Evolutionary conservation across 2,113 vertebrate species (phyloP).

Genomic region (Equus przewalskii): DNA sequence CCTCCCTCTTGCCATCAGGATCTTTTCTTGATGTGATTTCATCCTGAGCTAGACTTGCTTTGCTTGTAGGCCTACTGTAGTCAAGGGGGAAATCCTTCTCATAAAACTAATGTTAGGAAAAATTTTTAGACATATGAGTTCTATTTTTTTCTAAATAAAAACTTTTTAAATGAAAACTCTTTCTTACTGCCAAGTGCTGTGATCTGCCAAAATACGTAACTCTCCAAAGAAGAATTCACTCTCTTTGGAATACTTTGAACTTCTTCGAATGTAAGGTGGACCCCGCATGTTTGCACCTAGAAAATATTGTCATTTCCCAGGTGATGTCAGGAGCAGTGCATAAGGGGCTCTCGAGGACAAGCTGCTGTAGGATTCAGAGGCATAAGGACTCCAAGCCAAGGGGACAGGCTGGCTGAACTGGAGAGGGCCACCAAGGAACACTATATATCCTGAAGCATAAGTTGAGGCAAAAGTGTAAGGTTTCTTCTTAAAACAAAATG

Average conservation of each 20-base stretch:
- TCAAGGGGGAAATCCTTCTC: background rate
- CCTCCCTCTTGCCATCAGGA: background rate
- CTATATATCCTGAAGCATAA: accelerated
- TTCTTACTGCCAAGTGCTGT: background rate
- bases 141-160: background rate
- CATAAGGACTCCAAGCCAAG: background rate
- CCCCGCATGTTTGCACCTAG: background rate
- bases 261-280: background rate
- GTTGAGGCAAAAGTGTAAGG: background rate
- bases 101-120: background rate
- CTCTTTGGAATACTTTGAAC: background rate
- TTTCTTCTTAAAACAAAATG: background rate
- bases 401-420: background rate
- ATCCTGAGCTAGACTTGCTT: background rate
- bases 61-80: background rate
- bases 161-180: background rate
- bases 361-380: background rate
- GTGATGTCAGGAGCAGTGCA: background rate
- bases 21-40: background rate
- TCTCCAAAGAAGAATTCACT: background rate
- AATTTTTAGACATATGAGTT: background rate
- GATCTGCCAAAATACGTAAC: background rate
- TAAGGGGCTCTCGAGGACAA: background rate
- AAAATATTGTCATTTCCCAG: background rate
- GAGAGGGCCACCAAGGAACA: background rate